phyloP scores from a whole-genome alignment of 2,888 invertebrate genomes.

The Sminthurides aquaticus region DNA sequence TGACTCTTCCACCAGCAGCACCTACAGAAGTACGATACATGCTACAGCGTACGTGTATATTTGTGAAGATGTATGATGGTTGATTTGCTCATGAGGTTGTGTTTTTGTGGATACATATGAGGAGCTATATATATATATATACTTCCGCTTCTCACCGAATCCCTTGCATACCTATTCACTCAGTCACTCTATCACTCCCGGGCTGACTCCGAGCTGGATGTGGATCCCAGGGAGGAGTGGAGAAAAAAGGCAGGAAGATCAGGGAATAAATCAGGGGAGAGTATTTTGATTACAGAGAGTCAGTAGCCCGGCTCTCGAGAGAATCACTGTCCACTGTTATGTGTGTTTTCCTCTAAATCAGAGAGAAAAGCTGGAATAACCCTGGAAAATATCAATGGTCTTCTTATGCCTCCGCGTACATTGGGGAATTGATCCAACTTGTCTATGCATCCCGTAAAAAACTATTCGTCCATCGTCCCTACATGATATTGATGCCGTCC shows the following conservation, averaged over 20 bases:
- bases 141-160: too few relatives aligned
- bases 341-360: conserved; percentile 21
- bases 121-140: too few relatives aligned
- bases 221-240: too few relatives aligned
- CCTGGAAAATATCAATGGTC: conserved; percentile 24
- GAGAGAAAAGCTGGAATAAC: conserved; percentile 20
- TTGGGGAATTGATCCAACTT: conserved; percentile 17
- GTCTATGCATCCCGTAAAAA: not conserved
- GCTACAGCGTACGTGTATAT: too few relatives aligned
- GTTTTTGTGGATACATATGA: too few relatives aligned
- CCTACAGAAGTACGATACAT: too few relatives aligned
- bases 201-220: too few relatives aligned
- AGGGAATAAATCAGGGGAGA: conserved; percentile 23
- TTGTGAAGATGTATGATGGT: too few relatives aligned
- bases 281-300: conserved; percentile 22
- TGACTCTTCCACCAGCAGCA: too few relatives aligned
- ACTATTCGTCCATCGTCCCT: conserved; percentile 4
- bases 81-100: too few relatives aligned
- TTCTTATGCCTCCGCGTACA: conserved; percentile 20
- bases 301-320: conserved; percentile 19
- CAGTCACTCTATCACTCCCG: too few relatives aligned
- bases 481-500: conserved; percentile 24
- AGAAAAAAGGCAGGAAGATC: conserved; percentile 16
- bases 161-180: too few relatives aligned
- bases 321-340: conserved; percentile 23